A percentile compares a stretch with the other conserved stretches of the same genome.
These are phyloP conservation scores for Epistrophella euchroma DNA, from an alignment of 2,888 invertebrate genomes.

Conservation along the genomic window DNA sequence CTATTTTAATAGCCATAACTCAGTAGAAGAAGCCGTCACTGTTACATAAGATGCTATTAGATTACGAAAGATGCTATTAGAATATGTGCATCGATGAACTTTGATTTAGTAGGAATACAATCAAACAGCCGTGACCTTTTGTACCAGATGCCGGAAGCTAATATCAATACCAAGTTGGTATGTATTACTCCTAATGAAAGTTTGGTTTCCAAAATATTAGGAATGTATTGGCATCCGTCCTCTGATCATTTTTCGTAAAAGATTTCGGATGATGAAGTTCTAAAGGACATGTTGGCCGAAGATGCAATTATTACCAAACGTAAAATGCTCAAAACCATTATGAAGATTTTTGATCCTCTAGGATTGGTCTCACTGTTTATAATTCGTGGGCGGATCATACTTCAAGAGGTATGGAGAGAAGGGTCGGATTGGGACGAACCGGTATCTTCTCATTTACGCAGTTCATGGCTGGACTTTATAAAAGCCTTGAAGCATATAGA, in stretches of 20 bases:
- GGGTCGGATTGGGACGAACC: conserved; percentile 8
- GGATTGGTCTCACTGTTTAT: conserved; percentile 10
- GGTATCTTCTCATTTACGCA: neutral
- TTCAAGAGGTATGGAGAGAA: conserved; percentile 21
- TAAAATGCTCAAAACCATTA: neutral
- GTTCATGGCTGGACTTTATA: conserved; percentile 1
- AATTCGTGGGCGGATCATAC: neutral
- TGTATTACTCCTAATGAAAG: conserved; percentile 1
- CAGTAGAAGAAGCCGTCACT: no score
- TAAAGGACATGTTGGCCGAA: neutral
- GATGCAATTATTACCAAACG: neutral
- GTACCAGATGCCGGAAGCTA: neutral
- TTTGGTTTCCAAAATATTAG: neutral
- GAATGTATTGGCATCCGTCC: conserved; percentile 16
- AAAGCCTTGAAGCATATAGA: neutral
- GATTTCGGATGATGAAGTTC: neutral
- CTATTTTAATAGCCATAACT: conserved; percentile 49
- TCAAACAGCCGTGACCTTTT: conserved; percentile 4
- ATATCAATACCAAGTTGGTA: conserved; percentile 6
- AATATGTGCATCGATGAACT: conserved; percentile 28
- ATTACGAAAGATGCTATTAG: neutral
- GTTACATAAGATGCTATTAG: no score
- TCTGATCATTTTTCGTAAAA: neutral
- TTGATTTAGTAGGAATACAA: conserved; percentile 24
- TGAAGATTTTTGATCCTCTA: conserved; percentile 16